Conservation (phyloP, 2,113 vertebrate species). For the Chaetura pelagica region DNA sequence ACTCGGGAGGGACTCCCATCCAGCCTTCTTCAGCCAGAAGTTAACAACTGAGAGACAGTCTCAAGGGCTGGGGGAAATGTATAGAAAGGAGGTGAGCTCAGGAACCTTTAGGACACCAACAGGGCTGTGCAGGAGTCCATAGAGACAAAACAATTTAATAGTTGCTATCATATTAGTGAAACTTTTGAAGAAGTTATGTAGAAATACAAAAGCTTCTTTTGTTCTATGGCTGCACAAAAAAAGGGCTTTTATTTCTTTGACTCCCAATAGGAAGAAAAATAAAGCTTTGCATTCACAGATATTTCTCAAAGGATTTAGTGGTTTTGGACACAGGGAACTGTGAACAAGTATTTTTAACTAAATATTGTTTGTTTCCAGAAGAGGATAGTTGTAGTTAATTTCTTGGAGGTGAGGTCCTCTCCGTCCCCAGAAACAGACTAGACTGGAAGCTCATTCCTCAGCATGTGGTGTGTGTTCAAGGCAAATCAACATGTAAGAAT, state of each 20-base stretch:
- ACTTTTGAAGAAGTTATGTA: neutral
- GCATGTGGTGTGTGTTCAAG: neutral
- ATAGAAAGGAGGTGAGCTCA: neutral
- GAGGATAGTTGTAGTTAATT: neutral
- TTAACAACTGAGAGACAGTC: constrained; percentile 12
- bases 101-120: neutral
- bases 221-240: neutral
- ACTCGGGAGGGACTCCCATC: constrained; percentile 5
- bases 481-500: constrained; percentile 9
- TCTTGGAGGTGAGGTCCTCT: neutral
- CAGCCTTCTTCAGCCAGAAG: constrained; percentile 37
- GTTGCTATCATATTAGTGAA: neutral
- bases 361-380: neutral
- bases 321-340: neutral
- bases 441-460: neutral
- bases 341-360: neutral
- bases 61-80: constrained; percentile 7
- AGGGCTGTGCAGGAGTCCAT: neutral
- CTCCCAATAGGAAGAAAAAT: neutral
- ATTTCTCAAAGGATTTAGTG: neutral
- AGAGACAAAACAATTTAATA: neutral
- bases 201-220: neutral
- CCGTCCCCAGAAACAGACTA: neutral
- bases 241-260: neutral
- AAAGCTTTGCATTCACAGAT: neutral